phyloP scores from a whole-genome alignment of 1,140 invertebrate genomes.

The Pentalonia nigronervosa region DNA sequence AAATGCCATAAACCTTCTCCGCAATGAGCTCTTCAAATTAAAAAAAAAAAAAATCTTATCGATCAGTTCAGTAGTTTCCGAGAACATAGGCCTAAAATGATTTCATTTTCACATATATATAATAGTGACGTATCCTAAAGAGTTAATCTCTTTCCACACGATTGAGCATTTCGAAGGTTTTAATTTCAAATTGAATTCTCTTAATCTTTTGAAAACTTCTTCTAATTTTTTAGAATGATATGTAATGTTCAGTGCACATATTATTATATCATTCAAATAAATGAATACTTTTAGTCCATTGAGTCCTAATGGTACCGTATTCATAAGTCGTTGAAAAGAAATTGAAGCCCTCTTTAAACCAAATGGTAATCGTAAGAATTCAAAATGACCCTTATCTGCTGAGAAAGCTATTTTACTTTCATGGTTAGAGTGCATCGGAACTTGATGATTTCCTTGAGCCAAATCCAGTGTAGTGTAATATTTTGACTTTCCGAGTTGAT shows the following conservation, averaged over 20 bases:
- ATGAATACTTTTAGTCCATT: neutral
- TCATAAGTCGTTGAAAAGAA: neutral
- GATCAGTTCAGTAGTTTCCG: too few species aligned
- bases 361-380: neutral
- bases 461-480: too few species aligned
- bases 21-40: too few species aligned
- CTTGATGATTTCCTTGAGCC: too few species aligned
- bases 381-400: too few species aligned
- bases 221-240: constrained; percentile 56
- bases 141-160: constrained; percentile 60
- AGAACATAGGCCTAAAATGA: too few species aligned
- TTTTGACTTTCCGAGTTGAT: too few species aligned
- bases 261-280: constrained; percentile 61
- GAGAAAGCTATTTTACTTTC: too few species aligned
- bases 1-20: too few species aligned
- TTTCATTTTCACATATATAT: too few species aligned
- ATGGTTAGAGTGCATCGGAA: too few species aligned
- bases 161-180: constrained; percentile 62
- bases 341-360: neutral
- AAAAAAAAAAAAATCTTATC: too few species aligned
- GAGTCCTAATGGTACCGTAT: neutral
- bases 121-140: constrained; percentile 65
- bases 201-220: constrained; percentile 50
- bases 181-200: constrained; percentile 57
- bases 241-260: constrained; percentile 33